Percentiles rank a stretch among this genome's conserved stretches.
phyloP scores from a whole-genome alignment of 2,113 vertebrate genomes.

The Hypomesus transpacificus region DNA sequence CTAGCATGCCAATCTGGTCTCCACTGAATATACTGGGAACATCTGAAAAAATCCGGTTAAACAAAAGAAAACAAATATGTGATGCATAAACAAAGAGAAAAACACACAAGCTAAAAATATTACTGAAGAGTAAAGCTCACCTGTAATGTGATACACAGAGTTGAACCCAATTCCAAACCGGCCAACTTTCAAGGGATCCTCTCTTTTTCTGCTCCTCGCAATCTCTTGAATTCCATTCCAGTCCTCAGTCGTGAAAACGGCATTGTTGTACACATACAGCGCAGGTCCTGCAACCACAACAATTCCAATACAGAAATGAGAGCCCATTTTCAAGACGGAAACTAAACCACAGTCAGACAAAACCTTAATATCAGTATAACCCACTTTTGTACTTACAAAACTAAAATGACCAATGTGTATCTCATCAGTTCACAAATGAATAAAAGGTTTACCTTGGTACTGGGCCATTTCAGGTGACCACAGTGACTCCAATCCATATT shows the following conservation, averaged over 20 bases:
- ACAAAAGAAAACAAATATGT: not conserved
- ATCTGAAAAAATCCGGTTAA: conserved; percentile 72
- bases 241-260: conserved; percentile 88
- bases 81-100: not conserved
- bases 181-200: conserved; percentile 96
- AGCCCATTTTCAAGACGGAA: not conserved
- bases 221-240: conserved; percentile 99
- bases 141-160: conserved; percentile 98
- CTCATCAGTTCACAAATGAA: not conserved
- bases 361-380: not conserved
- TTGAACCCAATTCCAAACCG: conserved; percentile 99
- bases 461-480: conserved; percentile 93
- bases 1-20: conserved; percentile 96
- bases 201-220: conserved; percentile 94
- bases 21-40: conserved; percentile 98
- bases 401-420: not conserved
- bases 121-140: conserved; percentile 54
- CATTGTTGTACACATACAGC: conserved; percentile 93
- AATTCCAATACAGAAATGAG: not conserved
- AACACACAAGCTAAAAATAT: not conserved
- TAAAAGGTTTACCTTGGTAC: conserved; percentile 82
- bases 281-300: conserved; percentile 76
- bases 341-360: not conserved
- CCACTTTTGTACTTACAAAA: not conserved
- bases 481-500: conserved; percentile 88